Evolutionary conservation across 2,113 vertebrate species (phyloP).

Genomic region (Carlito syrichta): DNA sequence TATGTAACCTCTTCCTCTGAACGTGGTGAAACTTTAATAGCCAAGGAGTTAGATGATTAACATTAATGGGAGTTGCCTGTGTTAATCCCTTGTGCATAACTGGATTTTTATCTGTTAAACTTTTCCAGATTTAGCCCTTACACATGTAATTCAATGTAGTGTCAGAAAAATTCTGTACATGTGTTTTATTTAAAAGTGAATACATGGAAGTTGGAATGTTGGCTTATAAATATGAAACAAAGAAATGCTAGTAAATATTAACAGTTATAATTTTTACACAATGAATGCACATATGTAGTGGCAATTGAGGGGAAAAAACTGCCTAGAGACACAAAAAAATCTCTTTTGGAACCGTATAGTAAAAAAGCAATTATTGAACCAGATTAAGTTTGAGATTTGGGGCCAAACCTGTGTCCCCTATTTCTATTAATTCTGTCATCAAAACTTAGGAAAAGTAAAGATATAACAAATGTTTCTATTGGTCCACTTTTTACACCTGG

Average conservation of each 20-base stretch:
- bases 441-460: not conserved
- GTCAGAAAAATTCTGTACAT: conserved; percentile 56
- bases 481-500: not conserved
- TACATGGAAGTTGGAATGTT: conserved; percentile 52
- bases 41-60: conserved; percentile 47
- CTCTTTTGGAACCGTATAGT: conserved; percentile 13
- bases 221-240: conserved; percentile 24
- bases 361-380: conserved; percentile 43
- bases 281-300: not conserved
- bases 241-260: conserved; percentile 49
- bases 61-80: conserved; percentile 52
- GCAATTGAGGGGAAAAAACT: conserved; percentile 23
- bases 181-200: conserved; percentile 63
- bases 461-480: not conserved
- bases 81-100: conserved; percentile 60
- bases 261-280: conserved; percentile 46
- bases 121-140: conserved; percentile 68
- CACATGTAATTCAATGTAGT: conserved; percentile 35
- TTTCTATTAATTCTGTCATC: conserved; percentile 1
- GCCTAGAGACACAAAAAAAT: conserved; percentile 20
- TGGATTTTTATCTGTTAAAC: conserved; percentile 61
- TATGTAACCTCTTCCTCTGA: conserved; percentile 51
- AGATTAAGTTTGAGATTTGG: conserved; percentile 54
- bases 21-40: conserved; percentile 45
- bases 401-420: conserved; percentile 15